phyloP scores from a whole-genome alignment of 1,140 invertebrate species.

The Idris sp. region DNA sequence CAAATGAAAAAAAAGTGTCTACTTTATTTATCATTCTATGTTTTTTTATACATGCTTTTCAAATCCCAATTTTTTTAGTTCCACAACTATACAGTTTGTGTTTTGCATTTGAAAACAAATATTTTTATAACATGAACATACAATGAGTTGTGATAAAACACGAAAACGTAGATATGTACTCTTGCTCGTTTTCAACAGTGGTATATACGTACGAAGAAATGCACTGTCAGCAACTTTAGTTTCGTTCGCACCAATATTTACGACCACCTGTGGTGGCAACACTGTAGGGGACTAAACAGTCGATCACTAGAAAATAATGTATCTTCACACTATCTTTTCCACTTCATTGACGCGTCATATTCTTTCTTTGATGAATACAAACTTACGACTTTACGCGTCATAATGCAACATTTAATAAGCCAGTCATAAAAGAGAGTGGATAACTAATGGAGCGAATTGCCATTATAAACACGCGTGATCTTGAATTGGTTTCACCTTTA shows the following conservation, averaged over 20 bases:
- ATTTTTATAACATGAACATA: conserved; percentile 51
- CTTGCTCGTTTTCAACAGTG: conserved; percentile 20
- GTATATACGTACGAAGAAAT: conserved; percentile 49
- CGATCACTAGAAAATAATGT: conserved; percentile 65
- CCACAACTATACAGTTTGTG: conserved; percentile 27
- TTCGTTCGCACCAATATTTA: conserved; percentile 65
- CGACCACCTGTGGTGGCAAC: conserved; percentile 63
- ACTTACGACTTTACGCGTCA: conserved; percentile 45
- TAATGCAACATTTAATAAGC: conserved; percentile 57
- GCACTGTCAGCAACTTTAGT: conserved; percentile 65
- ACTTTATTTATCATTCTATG: conserved; percentile 17
- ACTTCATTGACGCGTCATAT: conserved; percentile 55
- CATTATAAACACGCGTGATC: conserved; percentile 47
- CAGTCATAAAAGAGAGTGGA: conserved; percentile 36
- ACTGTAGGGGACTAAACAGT: conserved; percentile 63
- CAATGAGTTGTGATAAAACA: conserved; percentile 59
- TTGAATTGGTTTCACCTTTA: conserved; percentile 30
- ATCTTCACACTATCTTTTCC: conserved; percentile 63
- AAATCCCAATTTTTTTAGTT: conserved; percentile 10
- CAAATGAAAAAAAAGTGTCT: conserved; percentile 17
- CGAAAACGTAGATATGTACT: conserved; percentile 17
- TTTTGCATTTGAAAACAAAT: conserved; percentile 59
- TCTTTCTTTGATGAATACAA: conserved; percentile 49
- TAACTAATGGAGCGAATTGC: conserved; percentile 53
- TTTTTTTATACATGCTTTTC: conserved; percentile 3